Base-by-base conservation (phyloP, 2,888 invertebrate genomes). In the Lysandra coridon region DNA sequence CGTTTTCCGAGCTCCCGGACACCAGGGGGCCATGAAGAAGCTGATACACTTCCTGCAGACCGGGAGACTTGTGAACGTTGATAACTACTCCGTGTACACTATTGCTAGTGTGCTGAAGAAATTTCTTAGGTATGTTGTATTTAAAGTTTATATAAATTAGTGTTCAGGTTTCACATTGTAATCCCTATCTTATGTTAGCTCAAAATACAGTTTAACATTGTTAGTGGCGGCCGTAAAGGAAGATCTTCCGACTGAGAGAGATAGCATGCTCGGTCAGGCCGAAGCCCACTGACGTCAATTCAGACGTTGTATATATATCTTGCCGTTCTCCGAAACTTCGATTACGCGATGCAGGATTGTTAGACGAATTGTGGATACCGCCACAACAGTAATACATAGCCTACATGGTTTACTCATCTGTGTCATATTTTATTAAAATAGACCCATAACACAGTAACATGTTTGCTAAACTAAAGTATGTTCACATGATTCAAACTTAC, bases 101-200 rank as follows among this genome's bases (percentile, higher is more conserved):
- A 98, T 99, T 87, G 99, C 99, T 80, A 99, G 99, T 92, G 99
- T 99, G 81, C 95, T 99, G 82, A 99, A 99, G 95, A 99, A 99
- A 94, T 99, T 99, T 94, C 96, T 99, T 80, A 96, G 95, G 95
- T 95, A 84, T 86, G 85, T 78, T 30, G 30, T 37, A 30, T 53
- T 14, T 12, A 37, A 69, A 33, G 17, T 60, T 53, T 62, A 53
- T 73, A 44, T 62, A 73, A 5, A n/a, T 17, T 4, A 60, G n/a
- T 57, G 60, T 60, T 17, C 6, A 4, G 60, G 17, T n/a, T 60
- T n/a, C n/a, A 40, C 40, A 40, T 40, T 40, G 40, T 40, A 40
- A 40, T 40, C 40, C 40, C 40, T 7, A 40, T 40, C 40, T 6
- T 7, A 40, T 40, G 40, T 40, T 40, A 57, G 57, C 57, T 57